Conservation (phyloP, 92 coral and sea anemone genomes). For the Zoanthus gigantus region DNA sequence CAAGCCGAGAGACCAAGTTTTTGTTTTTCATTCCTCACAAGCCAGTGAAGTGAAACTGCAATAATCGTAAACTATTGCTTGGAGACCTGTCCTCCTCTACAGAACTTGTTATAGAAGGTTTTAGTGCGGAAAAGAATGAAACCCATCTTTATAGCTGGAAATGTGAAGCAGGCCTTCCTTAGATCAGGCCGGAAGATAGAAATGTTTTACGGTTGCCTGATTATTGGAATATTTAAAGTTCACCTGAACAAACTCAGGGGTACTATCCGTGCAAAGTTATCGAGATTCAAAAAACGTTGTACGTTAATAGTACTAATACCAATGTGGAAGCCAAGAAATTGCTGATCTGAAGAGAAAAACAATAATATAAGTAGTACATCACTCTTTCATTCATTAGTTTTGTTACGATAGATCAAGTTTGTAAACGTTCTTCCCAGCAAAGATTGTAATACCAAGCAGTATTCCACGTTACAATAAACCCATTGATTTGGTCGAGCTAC, state of each 20-base stretch:
- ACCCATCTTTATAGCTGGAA: slow-evolving; percentile 40
- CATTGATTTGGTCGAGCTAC: slow-evolving; percentile 45
- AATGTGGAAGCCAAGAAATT: slow-evolving; percentile 22
- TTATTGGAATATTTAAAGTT: slow-evolving; percentile 48
- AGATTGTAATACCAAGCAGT: slow-evolving; percentile 35
- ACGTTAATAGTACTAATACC: slow-evolving; percentile 15
- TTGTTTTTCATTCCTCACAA: slow-evolving; percentile 62
- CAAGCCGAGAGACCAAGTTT: neutral
- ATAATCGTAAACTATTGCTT: slow-evolving; percentile 61
- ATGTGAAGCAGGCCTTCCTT: neutral
- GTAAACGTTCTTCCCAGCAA: slow-evolving; percentile 4
- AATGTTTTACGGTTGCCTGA: slow-evolving; percentile 42
- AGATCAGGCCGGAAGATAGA: neutral
- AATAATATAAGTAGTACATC: too few species aligned
- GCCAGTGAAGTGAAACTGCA: slow-evolving; percentile 36
- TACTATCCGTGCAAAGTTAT: slow-evolving; percentile 37
- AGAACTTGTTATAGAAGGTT: slow-evolving; percentile 62
- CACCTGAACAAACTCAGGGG: slow-evolving; percentile 43
- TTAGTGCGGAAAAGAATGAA: slow-evolving; percentile 36
- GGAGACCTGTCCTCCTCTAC: slow-evolving; percentile 66
- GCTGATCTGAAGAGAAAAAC: slow-evolving; percentile 3
- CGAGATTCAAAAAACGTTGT: slow-evolving; percentile 5
- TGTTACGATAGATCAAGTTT: too few species aligned
- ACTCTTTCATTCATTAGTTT: too few species aligned
- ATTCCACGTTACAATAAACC: slow-evolving; percentile 22